A percentile compares a stretch with the other conserved stretches of the same genome.
These are phyloP conservation scores for Bovichtus diacanthus DNA, from an alignment of 2,797 vertebrate genomes.

Conservation along the genomic window DNA sequence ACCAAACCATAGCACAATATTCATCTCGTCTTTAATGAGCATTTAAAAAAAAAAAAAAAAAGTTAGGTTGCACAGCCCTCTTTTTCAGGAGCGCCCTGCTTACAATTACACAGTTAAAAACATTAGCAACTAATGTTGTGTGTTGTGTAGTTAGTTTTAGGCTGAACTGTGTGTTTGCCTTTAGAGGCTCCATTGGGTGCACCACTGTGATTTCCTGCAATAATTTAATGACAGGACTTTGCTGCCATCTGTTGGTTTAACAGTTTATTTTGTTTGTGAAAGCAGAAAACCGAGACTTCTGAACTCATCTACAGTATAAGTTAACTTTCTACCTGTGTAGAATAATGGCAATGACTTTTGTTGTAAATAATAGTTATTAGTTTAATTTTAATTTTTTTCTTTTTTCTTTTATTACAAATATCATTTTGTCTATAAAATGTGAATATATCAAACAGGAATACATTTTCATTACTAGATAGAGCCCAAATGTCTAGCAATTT, in stretches of 20 bases:
- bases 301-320: neutral
- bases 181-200: neutral
- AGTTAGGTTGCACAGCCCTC: neutral
- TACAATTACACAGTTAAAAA: neutral
- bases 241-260: conserved; percentile 4
- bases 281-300: neutral
- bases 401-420: neutral
- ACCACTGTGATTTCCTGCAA: neutral
- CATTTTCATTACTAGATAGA: neutral
- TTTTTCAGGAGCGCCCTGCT: neutral
- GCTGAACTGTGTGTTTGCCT: neutral
- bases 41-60: neutral
- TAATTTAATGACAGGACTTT: neutral
- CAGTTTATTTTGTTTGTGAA: neutral
- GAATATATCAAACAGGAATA: neutral
- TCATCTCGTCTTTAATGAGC: neutral
- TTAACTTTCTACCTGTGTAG: too few relatives aligned
- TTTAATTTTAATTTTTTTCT: neutral
- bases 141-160: neutral
- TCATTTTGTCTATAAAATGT: neutral
- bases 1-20: neutral
- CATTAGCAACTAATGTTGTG: neutral
- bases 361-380: neutral
- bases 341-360: neutral
- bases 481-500: neutral